Base-by-base conservation (phyloP, 2,888 invertebrate species). In the Brenthis daphne region DNA sequence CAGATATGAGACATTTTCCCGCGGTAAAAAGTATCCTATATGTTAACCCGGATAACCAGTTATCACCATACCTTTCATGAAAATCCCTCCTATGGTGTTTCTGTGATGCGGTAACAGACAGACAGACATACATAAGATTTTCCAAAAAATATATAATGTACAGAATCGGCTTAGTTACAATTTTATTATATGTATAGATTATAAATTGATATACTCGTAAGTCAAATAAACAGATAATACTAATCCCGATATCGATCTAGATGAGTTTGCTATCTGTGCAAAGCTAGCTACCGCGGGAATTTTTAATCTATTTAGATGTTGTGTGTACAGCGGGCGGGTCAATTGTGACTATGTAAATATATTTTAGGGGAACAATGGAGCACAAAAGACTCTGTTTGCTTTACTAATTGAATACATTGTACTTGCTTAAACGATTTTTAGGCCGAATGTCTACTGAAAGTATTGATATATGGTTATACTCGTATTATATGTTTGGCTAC, bases 321-420 rank as follows among this genome's bases (percentile, higher is more conserved):
- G 65, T 65, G 50, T 66, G 43, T 63, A 58, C 60, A 47, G 37
- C 43, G 67, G 50, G 64, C 64, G 64, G 68, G 60, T 64, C 58
- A 63, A 67, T 57, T 65, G 47, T 66, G 67, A 77, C 76, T 81
- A 73, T 68, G 87, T 82, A 88, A 89, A 89, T 86, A 89, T 81
- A 79, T 79, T 81, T 79, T 70, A 78, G 79, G 74, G 71, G 73
- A 76, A 72, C 54, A 81, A 80, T 80, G 80, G 80, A 76, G 77
- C 69, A 79, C 82, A 82, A 82, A 83, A 80, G 79, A 78, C 86
- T 86, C 84, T 89, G 90, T 91, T 91, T 90, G 82, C 82, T 73
- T 76, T 79, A 83, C 88, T 91, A 90, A 91, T 91, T 91, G 90
- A 90, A 90, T 90, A 88, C 88, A 87, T 90, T 90, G 89, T 88